Evolutionary conservation across 2,797 vertebrate genomes (phyloP).

Genomic region (Tarsius wallacei): DNA sequence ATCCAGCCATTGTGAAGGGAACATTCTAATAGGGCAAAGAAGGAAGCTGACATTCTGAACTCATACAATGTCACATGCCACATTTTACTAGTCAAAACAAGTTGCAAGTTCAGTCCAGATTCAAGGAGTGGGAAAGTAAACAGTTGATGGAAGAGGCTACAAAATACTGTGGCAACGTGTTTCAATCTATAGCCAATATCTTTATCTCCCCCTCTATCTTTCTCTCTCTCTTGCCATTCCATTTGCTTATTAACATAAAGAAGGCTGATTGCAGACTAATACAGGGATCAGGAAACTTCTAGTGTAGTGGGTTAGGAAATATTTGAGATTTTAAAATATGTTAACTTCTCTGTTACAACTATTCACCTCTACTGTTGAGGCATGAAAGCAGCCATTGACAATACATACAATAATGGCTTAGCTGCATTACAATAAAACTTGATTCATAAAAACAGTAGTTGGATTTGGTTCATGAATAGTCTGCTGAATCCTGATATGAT

Average conservation of each 20-base stretch:
- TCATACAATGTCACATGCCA: not conserved
- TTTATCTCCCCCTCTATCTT: not conserved
- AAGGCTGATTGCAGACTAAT: conserved; percentile 6
- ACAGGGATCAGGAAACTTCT: not conserved
- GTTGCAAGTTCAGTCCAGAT: not conserved
- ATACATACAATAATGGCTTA: not conserved
- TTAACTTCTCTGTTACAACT: not conserved
- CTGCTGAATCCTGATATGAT: not conserved
- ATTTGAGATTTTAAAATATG: not conserved
- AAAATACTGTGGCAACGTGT: not conserved
- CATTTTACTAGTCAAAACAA: not conserved
- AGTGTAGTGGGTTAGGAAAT: not conserved
- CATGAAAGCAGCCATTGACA: not conserved
- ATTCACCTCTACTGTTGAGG: not conserved
- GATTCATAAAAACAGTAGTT: not conserved
- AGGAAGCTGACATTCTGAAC: not conserved
- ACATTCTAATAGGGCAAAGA: not conserved
- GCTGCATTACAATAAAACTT: not conserved
- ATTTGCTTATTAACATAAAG: not conserved
- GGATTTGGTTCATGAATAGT: not conserved
- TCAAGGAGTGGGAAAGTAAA: not conserved
- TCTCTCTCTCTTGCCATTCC: not conserved
- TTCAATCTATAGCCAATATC: not conserved
- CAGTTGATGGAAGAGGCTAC: not conserved
- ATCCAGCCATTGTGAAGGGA: not conserved